Evolutionary conservation across 2,113 vertebrate species (phyloP), one percentile per base, ranked within the genome.

Genomic region (Oncorhynchus masou): DNA sequence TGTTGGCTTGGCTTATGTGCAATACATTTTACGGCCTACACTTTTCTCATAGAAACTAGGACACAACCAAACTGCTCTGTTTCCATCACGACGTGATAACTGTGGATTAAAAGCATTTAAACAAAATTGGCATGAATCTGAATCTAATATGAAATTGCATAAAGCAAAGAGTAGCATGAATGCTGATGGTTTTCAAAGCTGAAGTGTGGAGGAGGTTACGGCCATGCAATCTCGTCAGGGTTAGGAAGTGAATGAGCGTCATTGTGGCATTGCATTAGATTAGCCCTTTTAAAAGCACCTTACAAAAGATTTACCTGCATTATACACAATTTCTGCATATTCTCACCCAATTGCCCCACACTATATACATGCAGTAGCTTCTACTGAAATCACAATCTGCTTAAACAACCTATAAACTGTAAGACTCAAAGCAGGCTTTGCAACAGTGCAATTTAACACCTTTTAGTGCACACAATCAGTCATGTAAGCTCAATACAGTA

Each of bases 221-320:
- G 71, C 54, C 72, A 89, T 80, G 51, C 51, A 54, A 19, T 83
- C 80, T 75, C 75, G 78, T 89, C 82, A 85, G 74, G 76, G 73
- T 1, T 31, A 87, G 87, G 81, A 90, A 84, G 85, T 89, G 87
- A 90, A 90, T 88, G 74, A 87, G 79, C 85, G 74, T 86, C 81
- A 86, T 85, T 89, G 90, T 89, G 80, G 88, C 82, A 86, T 87
- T 88, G 82, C 66, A 71, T 71, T 72, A 89, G 82, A 71, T 72
- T 73, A 89, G 83, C 84, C 90, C 82, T 90, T 88, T 91, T 87
- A 45, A 90, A 91, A 91, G 87, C 85, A 73, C 75, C 82, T 88
- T 84, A 90, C 76, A 84, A 85, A 88, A 88, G 89, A 87, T 86
- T 91, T 86, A 88, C 73, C 75, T 75, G 87, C 86, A 87, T 89